Evolutionary conservation across 1,140 invertebrate genomes (phyloP).

Genomic region (Eriosoma lanigerum): DNA sequence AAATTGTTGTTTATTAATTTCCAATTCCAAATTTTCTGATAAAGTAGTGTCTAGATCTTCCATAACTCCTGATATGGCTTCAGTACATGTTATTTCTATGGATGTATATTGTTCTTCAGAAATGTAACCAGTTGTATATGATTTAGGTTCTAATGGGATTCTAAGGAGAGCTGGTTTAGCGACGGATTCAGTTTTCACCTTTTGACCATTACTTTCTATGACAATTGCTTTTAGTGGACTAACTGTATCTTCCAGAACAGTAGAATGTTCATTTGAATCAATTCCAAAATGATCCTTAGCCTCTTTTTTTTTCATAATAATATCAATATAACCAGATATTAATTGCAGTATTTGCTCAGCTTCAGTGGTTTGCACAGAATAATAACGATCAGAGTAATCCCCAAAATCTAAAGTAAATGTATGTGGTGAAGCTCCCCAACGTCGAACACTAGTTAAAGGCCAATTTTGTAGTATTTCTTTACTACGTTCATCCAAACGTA

Average conservation of each 20-base stretch:
- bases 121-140: slow-evolving; percentile 38
- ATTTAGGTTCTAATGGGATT: slow-evolving; percentile 54
- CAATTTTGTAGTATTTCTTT: slow-evolving; percentile 94
- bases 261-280: slow-evolving; percentile 96
- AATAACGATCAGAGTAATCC: slow-evolving; percentile 97
- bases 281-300: slow-evolving; percentile 95
- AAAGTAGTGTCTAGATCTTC: slow-evolving; percentile 98
- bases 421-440: slow-evolving; percentile 97
- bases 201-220: slow-evolving; percentile 78
- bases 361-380: slow-evolving; percentile 96
- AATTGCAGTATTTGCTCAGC: slow-evolving; percentile 97
- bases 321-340: slow-evolving; percentile 98
- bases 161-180: slow-evolving; percentile 93
- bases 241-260: slow-evolving; percentile 96
- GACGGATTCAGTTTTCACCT: slow-evolving; percentile 82
- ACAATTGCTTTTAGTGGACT: slow-evolving; percentile 89
- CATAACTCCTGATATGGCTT: slow-evolving; percentile 96
- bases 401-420: slow-evolving; percentile 99
- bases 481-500: slow-evolving; percentile 93
- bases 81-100: slow-evolving; percentile 37
- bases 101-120: slow-evolving; percentile 47
- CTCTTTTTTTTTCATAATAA: slow-evolving; percentile 95
- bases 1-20: slow-evolving; percentile 87
- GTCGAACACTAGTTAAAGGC: slow-evolving; percentile 91
- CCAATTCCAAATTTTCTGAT: slow-evolving; percentile 96